phyloP scores from a whole-genome alignment of 2,797 vertebrate genomes.

The Tauraco hartlaubi region DNA sequence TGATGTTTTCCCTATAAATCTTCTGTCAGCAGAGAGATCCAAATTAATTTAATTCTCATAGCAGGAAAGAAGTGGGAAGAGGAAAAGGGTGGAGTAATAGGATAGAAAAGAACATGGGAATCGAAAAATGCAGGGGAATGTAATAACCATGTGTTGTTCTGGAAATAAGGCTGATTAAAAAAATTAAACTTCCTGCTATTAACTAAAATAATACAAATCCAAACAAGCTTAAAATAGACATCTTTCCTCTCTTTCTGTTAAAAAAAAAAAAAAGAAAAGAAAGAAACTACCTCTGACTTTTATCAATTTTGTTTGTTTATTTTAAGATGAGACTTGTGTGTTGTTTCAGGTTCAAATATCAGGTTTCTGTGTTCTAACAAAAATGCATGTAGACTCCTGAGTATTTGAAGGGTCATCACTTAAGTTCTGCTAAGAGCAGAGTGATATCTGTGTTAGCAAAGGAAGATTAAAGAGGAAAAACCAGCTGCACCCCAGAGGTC shows the following conservation, averaged over 20 bases:
- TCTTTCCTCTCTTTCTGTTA: background rate
- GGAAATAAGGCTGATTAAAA: background rate
- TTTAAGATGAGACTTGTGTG: background rate
- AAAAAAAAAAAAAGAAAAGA: background rate
- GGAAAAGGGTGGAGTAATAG: background rate
- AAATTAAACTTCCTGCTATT: background rate
- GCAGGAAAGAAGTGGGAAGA: constrained; percentile 4
- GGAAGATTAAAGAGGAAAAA: background rate
- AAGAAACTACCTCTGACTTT: background rate
- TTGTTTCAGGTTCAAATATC: background rate
- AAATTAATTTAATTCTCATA: background rate
- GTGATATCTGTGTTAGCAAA: background rate
- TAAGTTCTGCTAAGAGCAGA: background rate
- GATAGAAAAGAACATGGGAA: background rate
- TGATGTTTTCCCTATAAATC: background rate
- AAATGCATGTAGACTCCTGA: background rate
- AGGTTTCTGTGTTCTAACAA: background rate
- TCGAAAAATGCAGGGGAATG: background rate
- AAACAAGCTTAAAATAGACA: background rate
- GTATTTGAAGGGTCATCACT: background rate
- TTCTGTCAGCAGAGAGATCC: background rate
- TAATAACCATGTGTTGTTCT: background rate
- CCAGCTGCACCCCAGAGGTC: background rate
- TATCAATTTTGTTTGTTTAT: background rate
- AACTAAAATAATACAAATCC: background rate